Conservation (phyloP, 2,797 vertebrate species). For the Sebastes trivittatus region DNA sequence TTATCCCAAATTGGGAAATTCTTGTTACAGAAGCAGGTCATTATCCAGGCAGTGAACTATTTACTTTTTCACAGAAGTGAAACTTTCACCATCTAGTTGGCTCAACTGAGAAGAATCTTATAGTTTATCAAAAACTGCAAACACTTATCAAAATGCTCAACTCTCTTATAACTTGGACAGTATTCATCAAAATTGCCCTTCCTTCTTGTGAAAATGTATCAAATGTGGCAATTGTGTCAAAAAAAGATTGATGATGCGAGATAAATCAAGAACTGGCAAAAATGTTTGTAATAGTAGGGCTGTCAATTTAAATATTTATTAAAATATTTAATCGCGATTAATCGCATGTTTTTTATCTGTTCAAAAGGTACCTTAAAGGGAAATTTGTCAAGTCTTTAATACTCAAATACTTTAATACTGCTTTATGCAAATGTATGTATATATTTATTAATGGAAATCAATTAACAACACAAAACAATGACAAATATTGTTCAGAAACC, state of each 20-base stretch:
- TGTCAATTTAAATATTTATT: not conserved
- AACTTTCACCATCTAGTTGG: not conserved
- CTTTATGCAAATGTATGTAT: too few relatives aligned
- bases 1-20: too few relatives aligned
- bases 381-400: too few relatives aligned
- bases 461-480: too few relatives aligned
- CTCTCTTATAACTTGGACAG: not conserved
- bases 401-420: too few relatives aligned
- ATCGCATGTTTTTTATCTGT: too few relatives aligned
- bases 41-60: too few relatives aligned
- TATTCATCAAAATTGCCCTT: not conserved
- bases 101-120: not conserved
- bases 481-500: too few relatives aligned
- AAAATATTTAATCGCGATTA: too few relatives aligned
- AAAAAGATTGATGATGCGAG: not conserved
- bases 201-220: not conserved
- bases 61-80: not conserved
- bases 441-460: too few relatives aligned
- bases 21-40: too few relatives aligned
- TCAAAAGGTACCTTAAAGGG: too few relatives aligned
- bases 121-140: not conserved
- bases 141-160: not conserved
- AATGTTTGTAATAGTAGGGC: not conserved
- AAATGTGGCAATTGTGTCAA: not conserved
- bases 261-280: not conserved